These are phyloP conservation scores for Trichonephila clavata DNA, from an alignment of 1,140 invertebrate genomes.

Conservation along the genomic window DNA sequence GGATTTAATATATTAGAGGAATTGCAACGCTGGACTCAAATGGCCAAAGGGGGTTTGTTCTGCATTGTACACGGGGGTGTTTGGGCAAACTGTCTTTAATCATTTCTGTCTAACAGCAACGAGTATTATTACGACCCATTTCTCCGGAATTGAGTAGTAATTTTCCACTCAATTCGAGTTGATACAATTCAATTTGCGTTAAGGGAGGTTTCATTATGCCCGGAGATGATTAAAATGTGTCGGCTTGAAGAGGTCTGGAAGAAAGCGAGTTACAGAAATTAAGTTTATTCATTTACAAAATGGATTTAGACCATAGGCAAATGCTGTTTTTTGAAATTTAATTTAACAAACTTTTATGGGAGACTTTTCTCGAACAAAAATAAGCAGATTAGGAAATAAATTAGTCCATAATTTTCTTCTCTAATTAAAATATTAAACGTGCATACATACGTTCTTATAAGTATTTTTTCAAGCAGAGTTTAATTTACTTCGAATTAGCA, in stretches of 20 bases:
- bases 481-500: too few relatives aligned
- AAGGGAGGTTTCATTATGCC: background rate
- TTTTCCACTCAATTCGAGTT: background rate
- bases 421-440: too few relatives aligned
- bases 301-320: background rate
- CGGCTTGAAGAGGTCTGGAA: background rate
- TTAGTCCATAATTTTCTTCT: too few relatives aligned
- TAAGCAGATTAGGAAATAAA: too few relatives aligned
- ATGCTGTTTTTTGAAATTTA: background rate
- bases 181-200: background rate
- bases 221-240: background rate
- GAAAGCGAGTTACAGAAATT: constrained; percentile 19
- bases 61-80: background rate
- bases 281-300: background rate
- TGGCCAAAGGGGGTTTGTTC: background rate
- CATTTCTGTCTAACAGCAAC: constrained; percentile 3
- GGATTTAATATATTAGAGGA: background rate
- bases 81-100: constrained; percentile 15
- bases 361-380: too few relatives aligned
- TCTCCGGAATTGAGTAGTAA: constrained; percentile 19
- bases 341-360: background rate
- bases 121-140: constrained; percentile 12
- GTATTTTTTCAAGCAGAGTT: too few relatives aligned
- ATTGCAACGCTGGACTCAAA: background rate
- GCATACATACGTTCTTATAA: too few relatives aligned